Evolutionary conservation across 2,888 invertebrate genomes (phyloP), one percentile per base, ranked within the genome.

Genomic region (Linnaemya tessellans): DNA sequence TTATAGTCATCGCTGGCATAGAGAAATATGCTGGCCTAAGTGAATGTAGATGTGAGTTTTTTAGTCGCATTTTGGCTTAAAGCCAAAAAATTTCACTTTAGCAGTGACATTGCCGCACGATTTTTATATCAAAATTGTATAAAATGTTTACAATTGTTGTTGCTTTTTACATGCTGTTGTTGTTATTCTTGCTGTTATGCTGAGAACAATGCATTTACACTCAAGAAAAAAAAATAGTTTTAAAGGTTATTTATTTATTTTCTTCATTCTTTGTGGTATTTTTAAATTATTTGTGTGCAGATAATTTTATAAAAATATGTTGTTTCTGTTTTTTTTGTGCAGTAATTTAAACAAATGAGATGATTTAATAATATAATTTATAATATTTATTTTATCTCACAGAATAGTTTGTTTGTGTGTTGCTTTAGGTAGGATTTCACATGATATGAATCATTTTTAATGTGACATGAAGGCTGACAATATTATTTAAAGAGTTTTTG

Each of bases 31-130:
- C 20, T 51, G 4, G 22, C 30, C 46, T 15, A 22, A 30, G 11
- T 13, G 13, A 43, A n/a, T n/a, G 11, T n/a, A 41, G n/a, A 25
- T 56, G 68, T 22, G n/a, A n/a, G 25, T 65, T 15, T 10, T 30
- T 9, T 22, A 10, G 18, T 30, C 7, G 11, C 43, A 38, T 25
- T 73, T 70, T 85, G 85, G 85, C 70, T 56, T n/a, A 43, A 15
- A 25, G 85, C 85, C 85, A 85, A 75, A 71, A 70, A 82, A 75
- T 82, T 85, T 85, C 82, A 85, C 85, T 85, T 85, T 85, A 85
- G 71, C 85, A 85, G 82, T 85, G 85, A 85, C 85, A 85, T 85
- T 85, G 85, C 82, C 46, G 70, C 79, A 81, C 58, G 73, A 84
- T 54, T 78, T 81, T 81, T 68, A 64, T 82, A 82, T 75, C 60